Conservation (phyloP, 2,797 vertebrate genomes). For the Chaetodon trifasciatus region DNA sequence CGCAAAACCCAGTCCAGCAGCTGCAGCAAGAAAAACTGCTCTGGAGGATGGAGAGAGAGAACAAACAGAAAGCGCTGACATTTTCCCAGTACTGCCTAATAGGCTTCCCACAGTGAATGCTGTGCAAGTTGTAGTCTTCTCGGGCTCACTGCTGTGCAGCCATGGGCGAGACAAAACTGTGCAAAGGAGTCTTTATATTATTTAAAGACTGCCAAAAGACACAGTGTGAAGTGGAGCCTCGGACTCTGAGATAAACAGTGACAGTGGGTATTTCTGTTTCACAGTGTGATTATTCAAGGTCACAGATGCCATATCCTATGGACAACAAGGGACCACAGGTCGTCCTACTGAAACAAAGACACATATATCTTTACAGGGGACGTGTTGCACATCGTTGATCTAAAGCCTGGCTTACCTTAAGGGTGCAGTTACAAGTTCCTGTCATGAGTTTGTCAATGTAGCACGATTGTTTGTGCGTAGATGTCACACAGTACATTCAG, state of each 20-base stretch:
- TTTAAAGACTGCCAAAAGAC: background rate
- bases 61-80: background rate
- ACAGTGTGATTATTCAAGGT: background rate
- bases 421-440: background rate
- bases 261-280: background rate
- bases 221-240: background rate
- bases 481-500: background rate
- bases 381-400: background rate
- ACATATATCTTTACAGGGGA: background rate
- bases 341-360: background rate
- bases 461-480: background rate
- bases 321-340: background rate
- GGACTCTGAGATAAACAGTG: background rate
- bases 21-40: constrained; percentile 89
- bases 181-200: background rate
- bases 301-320: background rate
- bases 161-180: background rate
- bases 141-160: background rate
- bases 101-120: background rate
- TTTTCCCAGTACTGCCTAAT: background rate
- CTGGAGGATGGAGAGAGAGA: constrained; percentile 75
- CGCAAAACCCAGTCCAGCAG: constrained; percentile 94
- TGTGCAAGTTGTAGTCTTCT: background rate
- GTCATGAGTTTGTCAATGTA: background rate
- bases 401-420: background rate